Evolutionary conservation across 2,888 invertebrate genomes (phyloP), one percentile per base, ranked within the genome.

Genomic region (Dasysyrphus tricinctus): DNA sequence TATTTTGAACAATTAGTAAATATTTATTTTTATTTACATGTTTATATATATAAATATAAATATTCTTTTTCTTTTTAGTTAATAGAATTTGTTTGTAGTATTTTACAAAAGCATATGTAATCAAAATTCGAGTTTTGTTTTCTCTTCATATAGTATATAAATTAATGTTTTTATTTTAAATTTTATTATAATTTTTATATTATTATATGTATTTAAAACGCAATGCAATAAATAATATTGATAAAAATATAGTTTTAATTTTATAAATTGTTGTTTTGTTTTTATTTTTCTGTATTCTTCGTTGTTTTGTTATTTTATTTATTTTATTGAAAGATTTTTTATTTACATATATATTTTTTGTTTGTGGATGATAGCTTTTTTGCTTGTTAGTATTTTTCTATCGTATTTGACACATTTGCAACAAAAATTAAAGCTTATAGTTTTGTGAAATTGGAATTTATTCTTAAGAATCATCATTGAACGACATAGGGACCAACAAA

Each of bases 201-300:
- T 44, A 44, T 19, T 80, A 80, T 39, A 32, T 24, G 19, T 59
- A 80, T 85, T 85, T 73, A 70, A 67, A 67, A 79, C 44, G 34
- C 86, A 86, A 86, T 86, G 86, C 86, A 86, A 86, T 86, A 86
- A 65, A 82, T 77, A 65, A 78, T 86, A 86, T 78, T 86, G 78
- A 82, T 63, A 86, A 81, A 78, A 81, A 78, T 86, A 75, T 82
- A 82, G 65, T 69, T 72, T 73, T 74, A 69, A 69, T 69, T 69
- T 51, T 37, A 32, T 63, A 78, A 81, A 76, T 61, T 47, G 14
- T 54, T 37, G 44, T 80, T 69, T 61, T 59, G n/a, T 29, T 77
- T 59, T 34, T 16, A 49, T 65, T 61, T 44, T 1, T 24, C 24
- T 24, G 24, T 24, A 24, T 24, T 63, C 0, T 57, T n/a, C 19